Base-by-base conservation (phyloP, 2,797 vertebrate species). In the Luscinia megarhynchos region DNA sequence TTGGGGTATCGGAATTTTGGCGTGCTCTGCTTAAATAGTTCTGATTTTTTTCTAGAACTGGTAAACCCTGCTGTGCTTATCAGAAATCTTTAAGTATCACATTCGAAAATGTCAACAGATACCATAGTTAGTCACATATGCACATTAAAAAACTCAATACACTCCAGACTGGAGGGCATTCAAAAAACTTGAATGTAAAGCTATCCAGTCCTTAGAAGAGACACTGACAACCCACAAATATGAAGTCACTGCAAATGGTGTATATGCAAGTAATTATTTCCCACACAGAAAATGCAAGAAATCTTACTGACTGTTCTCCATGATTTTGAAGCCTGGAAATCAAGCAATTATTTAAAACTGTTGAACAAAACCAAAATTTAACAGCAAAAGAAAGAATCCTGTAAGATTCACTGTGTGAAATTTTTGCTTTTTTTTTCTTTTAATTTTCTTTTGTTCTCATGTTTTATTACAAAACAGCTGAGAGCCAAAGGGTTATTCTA, bases 321-420 rank as follows among this genome's bases (percentile, higher is more conserved):
- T 40, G 30, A 93, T 68, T 93, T 12, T 78, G 43, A 90, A 88
- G 73, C 48, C 67, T 87, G 75, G 84, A 92, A 79, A 59, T 62
- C 62, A 81, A 88, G 41, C 45, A 89, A 86, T 23, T 57, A 26
- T 90, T 91, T 75, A 32, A 77, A 92, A 84, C 13, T 4, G 2
- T 91, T 80, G 45, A 89, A 62, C 21, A 92, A 89, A 95, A 78
- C 43, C 40, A 91, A 78, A 73, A 82, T 73, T 76, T 84, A 87
- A 43, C 27, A 75, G 26, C 38, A 83, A 72, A 83, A 94, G 50
- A 85, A 90, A 83, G 14, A 81, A 69, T 75, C 12, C 24, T 27
- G 7, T n/a, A 66, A 85, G 20, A 85, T 12, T 76, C n/a, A 66
- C 70, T 59, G 51, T 3, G 6, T 12, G 16, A 53, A 26, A 73